Evolutionary conservation across 2,888 invertebrate genomes (phyloP).

Genomic region (Chrysina gloriosa): DNA sequence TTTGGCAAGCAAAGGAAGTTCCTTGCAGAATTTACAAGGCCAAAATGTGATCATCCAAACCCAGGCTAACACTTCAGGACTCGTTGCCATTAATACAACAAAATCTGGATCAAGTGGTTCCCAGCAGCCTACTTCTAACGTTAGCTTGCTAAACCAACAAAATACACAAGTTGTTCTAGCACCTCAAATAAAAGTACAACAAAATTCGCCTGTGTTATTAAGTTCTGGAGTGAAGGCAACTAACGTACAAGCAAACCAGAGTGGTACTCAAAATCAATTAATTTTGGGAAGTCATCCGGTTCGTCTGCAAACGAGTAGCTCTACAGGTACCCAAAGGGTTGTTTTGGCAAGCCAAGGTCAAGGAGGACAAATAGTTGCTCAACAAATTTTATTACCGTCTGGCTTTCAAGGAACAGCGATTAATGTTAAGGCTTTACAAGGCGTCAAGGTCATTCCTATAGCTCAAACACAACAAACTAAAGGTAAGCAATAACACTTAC

Average conservation of each 20-base stretch:
- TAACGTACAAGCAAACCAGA: constrained; percentile 47
- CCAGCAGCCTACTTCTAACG: constrained; percentile 47
- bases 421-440: constrained; percentile 73
- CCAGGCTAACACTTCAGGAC: constrained; percentile 53
- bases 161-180: constrained; percentile 60
- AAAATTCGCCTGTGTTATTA: constrained; percentile 60
- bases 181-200: constrained; percentile 61
- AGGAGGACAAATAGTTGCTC: constrained; percentile 65
- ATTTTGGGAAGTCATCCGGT: constrained; percentile 62
- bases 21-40: constrained; percentile 62
- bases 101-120: constrained; percentile 43
- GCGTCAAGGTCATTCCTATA: constrained; percentile 72
- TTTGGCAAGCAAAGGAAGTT: constrained; percentile 65
- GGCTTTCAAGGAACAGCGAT: constrained; percentile 71
- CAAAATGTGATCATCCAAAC: constrained; percentile 66
- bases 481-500: constrained; percentile 53
- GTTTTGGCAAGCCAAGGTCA: constrained; percentile 70
- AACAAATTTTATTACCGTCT: constrained; percentile 72
- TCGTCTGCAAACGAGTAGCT: constrained; percentile 58
- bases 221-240: constrained; percentile 53
- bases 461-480: constrained; percentile 63
- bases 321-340: constrained; percentile 62
- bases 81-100: constrained; percentile 49
- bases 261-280: constrained; percentile 57
- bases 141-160: constrained; percentile 59